These are phyloP conservation scores for Hystrix brachyura DNA, from an alignment of 2,113 vertebrate species.

Conservation along the genomic window DNA sequence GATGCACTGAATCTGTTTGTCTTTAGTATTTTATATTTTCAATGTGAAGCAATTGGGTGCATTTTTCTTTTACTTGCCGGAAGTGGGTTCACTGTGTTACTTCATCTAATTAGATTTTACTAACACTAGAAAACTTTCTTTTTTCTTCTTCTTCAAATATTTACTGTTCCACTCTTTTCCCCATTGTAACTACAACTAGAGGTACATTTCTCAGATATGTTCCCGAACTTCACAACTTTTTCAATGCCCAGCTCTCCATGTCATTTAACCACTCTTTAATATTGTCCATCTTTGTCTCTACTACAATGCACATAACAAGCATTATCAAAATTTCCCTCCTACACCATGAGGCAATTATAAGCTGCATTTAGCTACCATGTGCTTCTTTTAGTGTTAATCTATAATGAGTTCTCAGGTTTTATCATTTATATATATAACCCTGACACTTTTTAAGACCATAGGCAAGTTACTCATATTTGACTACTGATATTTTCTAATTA, in stretches of 20 bases:
- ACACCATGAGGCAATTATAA: not conserved
- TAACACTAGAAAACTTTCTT: not conserved
- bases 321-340: not conserved
- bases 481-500: not conserved
- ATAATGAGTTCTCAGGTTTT: not conserved
- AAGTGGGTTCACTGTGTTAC: not conserved
- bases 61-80: not conserved
- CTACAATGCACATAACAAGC: not conserved
- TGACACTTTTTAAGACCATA: not conserved
- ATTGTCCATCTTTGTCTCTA: not conserved
- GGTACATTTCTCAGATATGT: not conserved
- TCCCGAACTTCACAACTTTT: not conserved
- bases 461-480: not conserved
- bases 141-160: not conserved
- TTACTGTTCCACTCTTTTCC: not conserved
- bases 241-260: not conserved
- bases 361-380: not conserved
- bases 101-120: not conserved
- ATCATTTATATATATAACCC: not conserved
- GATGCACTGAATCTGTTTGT: not conserved
- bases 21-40: not conserved
- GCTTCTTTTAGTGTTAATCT: not conserved
- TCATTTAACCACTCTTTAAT: not conserved
- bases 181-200: not conserved
- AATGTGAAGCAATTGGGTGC: not conserved